Base-by-base conservation (phyloP, 2,888 invertebrate genomes). In the Noctua janthina region DNA sequence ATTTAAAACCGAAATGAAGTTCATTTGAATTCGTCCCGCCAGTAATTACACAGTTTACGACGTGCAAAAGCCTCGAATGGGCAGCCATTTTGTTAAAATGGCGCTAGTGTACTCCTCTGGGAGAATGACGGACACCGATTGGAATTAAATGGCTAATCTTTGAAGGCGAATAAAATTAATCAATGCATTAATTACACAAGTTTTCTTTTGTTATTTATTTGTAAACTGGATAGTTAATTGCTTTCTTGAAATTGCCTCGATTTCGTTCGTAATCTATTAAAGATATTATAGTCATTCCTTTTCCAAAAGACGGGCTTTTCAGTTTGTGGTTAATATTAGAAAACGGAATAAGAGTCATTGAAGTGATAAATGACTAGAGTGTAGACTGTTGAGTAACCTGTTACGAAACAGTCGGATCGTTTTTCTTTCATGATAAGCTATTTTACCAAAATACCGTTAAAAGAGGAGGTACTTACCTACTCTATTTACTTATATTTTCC, bases 1-100 rank as follows among this genome's bases (percentile, higher is more conserved):
- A 96, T 96, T 96, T 97, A 96, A 96, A 96, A 95, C 93, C 94
- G 95, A 95, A 96, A 96, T 96, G 96, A 95, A 96, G 95, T 96
- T 95, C 95, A 96, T 96, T 96, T 95, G 95, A 94, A 96, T 96
- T 95, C 95, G 93, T 90, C 86, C 91, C 94, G 95, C 90, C 93
- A 94, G 96, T 96, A 96, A 96, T 96, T 96, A 97, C 96, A 95
- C 93, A 95, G 95, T 96, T 96, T 96, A 96, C 96, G 96, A 96
- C 95, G 96, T 96, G 96, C 94, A 93, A 96, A 95, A 93, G 93
- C 92, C 89, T 89, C 91, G 84, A 83, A 87, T 83, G 79, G 86
- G 85, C 92, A 87, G 94, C 94, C 94, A 94, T 95, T 94, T 94
- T 93, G 93, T 84, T 84, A 94, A 94, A 94, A 94, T 94, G 94